Evolutionary conservation across 2,888 invertebrate species (phyloP).

Genomic region (Agrilus biguttatus): DNA sequence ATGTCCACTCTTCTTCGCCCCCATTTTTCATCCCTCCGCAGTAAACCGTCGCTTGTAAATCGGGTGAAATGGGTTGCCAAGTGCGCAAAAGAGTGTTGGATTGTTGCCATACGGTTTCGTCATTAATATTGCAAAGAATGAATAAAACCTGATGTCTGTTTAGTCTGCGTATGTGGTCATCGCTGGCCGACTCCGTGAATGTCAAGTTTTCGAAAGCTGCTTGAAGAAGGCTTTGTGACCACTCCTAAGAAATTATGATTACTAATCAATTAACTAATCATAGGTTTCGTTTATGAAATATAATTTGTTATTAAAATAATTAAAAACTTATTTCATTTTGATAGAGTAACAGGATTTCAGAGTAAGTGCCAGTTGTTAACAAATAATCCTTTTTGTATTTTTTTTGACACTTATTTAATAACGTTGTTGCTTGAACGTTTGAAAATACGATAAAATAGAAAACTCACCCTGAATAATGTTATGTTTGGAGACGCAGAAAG

Average conservation of each 20-base stretch:
- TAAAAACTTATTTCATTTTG: too few species aligned
- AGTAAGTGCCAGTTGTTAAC: too few species aligned
- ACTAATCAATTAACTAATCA: too few species aligned
- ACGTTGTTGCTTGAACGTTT: too few species aligned
- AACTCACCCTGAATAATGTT: neutral
- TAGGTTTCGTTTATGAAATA: too few species aligned
- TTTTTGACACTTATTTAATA: too few species aligned
- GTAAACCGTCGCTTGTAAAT: conserved; percentile 41
- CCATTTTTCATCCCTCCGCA: conserved; percentile 42
- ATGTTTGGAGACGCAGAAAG: neutral
- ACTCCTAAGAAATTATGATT: neutral
- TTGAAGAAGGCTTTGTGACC: neutral
- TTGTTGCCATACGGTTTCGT: conserved; percentile 1
- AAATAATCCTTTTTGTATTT: too few species aligned
- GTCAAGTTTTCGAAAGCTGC: neutral
- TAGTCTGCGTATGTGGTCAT: conserved; percentile 3
- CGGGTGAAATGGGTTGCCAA: conserved; percentile 36
- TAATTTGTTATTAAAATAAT: too few species aligned
- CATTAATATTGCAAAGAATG: conserved; percentile 20
- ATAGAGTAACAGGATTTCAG: too few species aligned
- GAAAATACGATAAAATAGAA: too few species aligned
- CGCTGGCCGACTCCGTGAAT: neutral
- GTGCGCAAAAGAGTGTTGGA: conserved; percentile 2
- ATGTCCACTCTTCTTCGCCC: conserved; percentile 3
- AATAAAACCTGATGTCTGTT: conserved; percentile 24